Evolutionary conservation across 2,797 vertebrate species (phyloP), one percentile per base, ranked within the genome.

Genomic region (Calcarius lapponicus): DNA sequence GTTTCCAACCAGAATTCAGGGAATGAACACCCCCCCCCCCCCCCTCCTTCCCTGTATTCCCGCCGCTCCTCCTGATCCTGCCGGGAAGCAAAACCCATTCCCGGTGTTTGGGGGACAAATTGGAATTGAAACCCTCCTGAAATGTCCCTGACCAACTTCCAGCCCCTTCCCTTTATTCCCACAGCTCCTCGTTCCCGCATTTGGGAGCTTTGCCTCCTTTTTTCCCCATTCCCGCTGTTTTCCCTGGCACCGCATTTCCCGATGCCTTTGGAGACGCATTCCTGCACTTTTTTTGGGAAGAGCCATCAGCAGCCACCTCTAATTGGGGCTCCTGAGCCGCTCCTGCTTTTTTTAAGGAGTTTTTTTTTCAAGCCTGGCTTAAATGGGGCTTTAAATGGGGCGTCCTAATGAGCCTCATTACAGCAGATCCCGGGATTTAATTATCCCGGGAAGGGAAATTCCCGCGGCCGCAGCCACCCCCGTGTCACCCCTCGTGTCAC

Each of bases 341-440:
- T 83, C 71, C 2, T n/a, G 64, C 56, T 53, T 76, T 76, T 65
- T 74, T 28, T 1, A 67, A 58, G 80, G 51, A 78, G 29, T n/a
- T 42, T 45, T 29, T 45, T 29, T 81, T 25, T 29, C 5, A 67
- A 21, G 7, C 88, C 80, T 76, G 73, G 13, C 67, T 96, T 71
- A 86, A 92, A 90, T 87, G 91, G 50, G 19, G 75, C 85, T 96
- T 97, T 92, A 96, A 95, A 94, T 81, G 75, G 88, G 29, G 24
- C 67, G 75, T 91, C 81, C 64, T 96, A 92, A 95, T 81, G 74
- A 96, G 79, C 53, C 81, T 94, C 87, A 93, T 96, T 96, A 94
- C 80, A 94, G 75, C 88, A 45, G 81, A 65, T 90, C 86, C 56
- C 2, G 74, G 65, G 80, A 83, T 96, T 93, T 60, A 75, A 94